Base-by-base conservation (phyloP, 1,140 invertebrate species). In the Lasioglossum albipes region DNA sequence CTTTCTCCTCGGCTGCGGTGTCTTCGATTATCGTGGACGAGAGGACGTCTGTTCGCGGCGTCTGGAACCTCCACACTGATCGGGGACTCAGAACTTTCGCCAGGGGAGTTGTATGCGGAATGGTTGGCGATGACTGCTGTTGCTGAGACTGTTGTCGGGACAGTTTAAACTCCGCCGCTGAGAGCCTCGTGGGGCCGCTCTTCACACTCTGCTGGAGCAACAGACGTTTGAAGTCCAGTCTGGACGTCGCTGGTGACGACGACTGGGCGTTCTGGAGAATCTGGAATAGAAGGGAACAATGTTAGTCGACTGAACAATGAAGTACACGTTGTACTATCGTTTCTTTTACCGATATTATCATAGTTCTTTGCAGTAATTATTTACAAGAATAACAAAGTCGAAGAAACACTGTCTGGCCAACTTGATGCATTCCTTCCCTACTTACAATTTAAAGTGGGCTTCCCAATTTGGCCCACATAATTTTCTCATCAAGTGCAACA, bases 21-120 rank as follows among this genome's bases (percentile, higher is more conserved):
- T 93, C 97, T 94, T 98, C 97, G n/a, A 95, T 95, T 90, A 98
- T 98, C 66, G 97, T 97, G 10, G 96, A 97, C 18, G 97, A 97
- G 81, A 97, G 94, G 27, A 97, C 96, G 87, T 97, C 96, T 13
- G 96, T 96, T 85, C 96, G 93, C 5, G 96, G 96, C 84, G 95
- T 96, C 36, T 95, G 94, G 82, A 96, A 96, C 74, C 96, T 93
- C 96, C 96, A 96, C 20, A 94, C 94, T 4, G 95, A 96, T 72
- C 96, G 94, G 0, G 95, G 95, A 72, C 95, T 96, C 31, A 95
- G 90, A n/a, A 96, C 92, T 75, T 96, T 95, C 90, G 96, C 95
- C 9, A 95, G 94, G 1, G 94, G 94, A 49, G 94, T 94, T 79
- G 94, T 94, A 79, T 95, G 94, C 65, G 94, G 93, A 91, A 94